Percentiles rank a stretch among this genome's conserved stretches.
phyloP scores from a whole-genome alignment of 2,888 invertebrate genomes.

The Polydrusus tereticollis region DNA sequence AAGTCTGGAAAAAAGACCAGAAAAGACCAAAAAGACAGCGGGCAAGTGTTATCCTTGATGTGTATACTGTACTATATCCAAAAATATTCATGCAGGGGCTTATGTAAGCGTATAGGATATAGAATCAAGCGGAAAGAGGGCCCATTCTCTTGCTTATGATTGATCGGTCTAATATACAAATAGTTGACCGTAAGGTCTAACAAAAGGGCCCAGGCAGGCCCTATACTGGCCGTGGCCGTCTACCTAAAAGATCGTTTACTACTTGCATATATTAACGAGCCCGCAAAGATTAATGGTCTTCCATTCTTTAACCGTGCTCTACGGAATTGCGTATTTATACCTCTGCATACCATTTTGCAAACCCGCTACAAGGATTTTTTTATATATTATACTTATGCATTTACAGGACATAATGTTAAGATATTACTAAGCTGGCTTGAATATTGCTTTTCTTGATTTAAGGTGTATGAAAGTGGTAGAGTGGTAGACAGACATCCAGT shows the following conservation, averaged over 20 bases:
- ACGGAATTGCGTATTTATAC: conserved; percentile 46
- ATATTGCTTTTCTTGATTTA: too few relatives aligned
- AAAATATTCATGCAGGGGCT: conserved; percentile 54
- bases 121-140: conserved; percentile 55
- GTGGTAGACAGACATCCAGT: too few relatives aligned
- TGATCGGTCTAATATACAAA: conserved; percentile 69
- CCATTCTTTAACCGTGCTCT: conserved; percentile 46
- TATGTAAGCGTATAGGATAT: conserved; percentile 58
- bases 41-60: conserved; percentile 46
- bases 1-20: conserved; percentile 44
- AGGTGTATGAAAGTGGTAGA: too few relatives aligned
- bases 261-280: conserved; percentile 67
- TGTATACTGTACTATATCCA: conserved; percentile 42
- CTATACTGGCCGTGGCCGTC: conserved; percentile 58
- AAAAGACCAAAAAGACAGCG: conserved; percentile 44
- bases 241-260: conserved; percentile 68
- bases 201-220: conserved; percentile 61
- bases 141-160: conserved; percentile 67
- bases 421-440: too few relatives aligned
- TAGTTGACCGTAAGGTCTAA: conserved; percentile 69
- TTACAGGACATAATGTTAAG: not conserved
- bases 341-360: conserved; percentile 35
- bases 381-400: conserved; percentile 11
- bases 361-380: conserved; percentile 10
- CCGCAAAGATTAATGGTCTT: conserved; percentile 66